A percentile compares a stretch with the other conserved stretches of the same genome.
Conservation (phyloP, 2,888 invertebrate genomes). For the Chloromyia formosa region DNA sequence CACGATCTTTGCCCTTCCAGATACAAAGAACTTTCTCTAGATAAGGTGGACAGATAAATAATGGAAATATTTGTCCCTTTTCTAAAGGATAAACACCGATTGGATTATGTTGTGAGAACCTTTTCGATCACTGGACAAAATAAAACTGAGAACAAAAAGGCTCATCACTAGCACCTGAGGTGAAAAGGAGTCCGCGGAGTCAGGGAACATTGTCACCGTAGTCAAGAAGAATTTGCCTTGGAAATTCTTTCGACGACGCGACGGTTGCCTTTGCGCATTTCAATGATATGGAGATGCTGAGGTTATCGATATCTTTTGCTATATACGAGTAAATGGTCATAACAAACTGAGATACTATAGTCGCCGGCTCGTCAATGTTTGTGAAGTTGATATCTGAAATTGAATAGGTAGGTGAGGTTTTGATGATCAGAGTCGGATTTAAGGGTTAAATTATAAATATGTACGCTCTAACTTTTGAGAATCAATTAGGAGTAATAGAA, state of each 20-base stretch:
- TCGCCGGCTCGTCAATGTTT: background rate
- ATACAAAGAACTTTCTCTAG: background rate
- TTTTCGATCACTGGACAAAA: slow-evolving; percentile 7
- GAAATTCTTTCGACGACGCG: slow-evolving; percentile 26
- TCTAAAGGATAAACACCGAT: background rate
- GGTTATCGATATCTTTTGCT: no score
- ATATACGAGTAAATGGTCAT: no score
- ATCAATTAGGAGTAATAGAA: no score
- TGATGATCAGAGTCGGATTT: background rate
- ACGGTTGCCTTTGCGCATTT: slow-evolving; percentile 36
- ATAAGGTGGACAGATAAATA: background rate
- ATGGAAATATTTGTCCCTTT: no score
- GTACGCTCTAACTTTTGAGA: no score
- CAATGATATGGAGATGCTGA: slow-evolving; percentile 27
- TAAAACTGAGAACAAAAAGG: slow-evolving; percentile 21
- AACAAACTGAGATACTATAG: background rate
- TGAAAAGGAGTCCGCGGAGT: slow-evolving; percentile 28
- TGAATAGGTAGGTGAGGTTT: no score
- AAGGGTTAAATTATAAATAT: background rate
- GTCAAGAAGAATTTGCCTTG: slow-evolving; percentile 44
- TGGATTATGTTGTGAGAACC: background rate
- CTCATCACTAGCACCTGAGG: background rate
- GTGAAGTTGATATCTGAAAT: background rate
- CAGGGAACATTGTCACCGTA: background rate
- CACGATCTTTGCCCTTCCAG: background rate